Percentiles rank a stretch among this genome's conserved stretches.
phyloP scores from a whole-genome alignment of 2,113 vertebrate species.

The Hippocampus abdominalis region DNA sequence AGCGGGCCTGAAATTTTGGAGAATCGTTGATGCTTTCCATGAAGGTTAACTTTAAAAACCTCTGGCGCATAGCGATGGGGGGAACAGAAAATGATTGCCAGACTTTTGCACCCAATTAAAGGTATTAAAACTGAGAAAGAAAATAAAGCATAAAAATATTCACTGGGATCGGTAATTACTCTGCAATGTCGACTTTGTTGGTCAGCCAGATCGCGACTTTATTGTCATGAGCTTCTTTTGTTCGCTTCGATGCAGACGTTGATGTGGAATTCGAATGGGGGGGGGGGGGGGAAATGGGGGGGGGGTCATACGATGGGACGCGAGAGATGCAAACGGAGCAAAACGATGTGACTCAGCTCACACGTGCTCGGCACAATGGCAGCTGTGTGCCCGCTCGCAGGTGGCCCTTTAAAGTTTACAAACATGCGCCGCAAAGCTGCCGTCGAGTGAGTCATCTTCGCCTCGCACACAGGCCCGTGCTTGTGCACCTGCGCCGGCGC shows the following conservation, averaged over 20 bases:
- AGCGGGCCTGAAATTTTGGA: constrained; percentile 46
- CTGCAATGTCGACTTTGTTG: constrained; percentile 29
- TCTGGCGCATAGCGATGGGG: constrained; percentile 36
- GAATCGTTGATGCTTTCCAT: constrained; percentile 50
- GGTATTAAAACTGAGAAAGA: constrained; percentile 34
- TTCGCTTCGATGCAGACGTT: not conserved
- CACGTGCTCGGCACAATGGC: constrained; percentile 50
- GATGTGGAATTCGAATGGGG: not conserved
- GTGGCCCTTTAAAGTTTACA: constrained; percentile 61
- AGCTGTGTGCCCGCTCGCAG: constrained; percentile 58
- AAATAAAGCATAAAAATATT: constrained; percentile 40
- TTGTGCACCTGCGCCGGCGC: constrained; percentile 46
- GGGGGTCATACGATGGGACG: constrained; percentile 16
- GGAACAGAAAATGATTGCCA: constrained; percentile 62
- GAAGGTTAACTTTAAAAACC: constrained; percentile 52
- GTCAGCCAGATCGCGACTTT: constrained; percentile 19
- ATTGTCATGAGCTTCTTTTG: constrained; percentile 12
- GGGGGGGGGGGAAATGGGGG: not conserved
- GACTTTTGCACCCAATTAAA: constrained; percentile 63
- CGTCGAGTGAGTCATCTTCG: constrained; percentile 61
- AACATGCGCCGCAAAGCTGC: constrained; percentile 57
- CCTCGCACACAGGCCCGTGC: constrained; percentile 23
- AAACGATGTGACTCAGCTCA: constrained; percentile 48
- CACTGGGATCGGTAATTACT: constrained; percentile 33
- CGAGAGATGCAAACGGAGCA: constrained; percentile 25